Percentiles rank a stretch among this genome's conserved stretches.
Conservation (phyloP, 2,888 invertebrate genomes). For the Labia minor region DNA sequence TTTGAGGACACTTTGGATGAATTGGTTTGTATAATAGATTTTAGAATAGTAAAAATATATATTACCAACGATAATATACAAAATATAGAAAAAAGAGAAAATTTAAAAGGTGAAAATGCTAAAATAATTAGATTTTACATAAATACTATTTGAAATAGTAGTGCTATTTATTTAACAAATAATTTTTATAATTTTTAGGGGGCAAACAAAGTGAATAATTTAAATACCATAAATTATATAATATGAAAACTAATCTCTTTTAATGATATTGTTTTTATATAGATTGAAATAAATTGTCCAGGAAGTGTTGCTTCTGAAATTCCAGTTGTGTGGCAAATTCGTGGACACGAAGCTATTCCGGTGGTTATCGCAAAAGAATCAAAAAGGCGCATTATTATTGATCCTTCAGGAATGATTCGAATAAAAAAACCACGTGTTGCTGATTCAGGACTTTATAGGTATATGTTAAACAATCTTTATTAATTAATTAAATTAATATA, state of each 20-base stretch:
- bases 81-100: no score
- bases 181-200: no score
- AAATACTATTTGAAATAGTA: no score
- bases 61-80: no score
- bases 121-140: no score
- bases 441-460: constrained; percentile 53
- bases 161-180: no score
- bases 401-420: constrained; percentile 46
- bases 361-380: constrained; percentile 40
- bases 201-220: no score
- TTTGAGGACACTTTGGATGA: constrained; percentile 33
- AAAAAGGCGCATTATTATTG: constrained; percentile 45
- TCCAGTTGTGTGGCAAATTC: constrained; percentile 47
- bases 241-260: no score
- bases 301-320: constrained; percentile 43
- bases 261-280: background rate
- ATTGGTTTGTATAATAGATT: no score
- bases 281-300: background rate
- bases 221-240: no score
- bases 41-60: no score
- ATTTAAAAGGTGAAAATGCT: no score
- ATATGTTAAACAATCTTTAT: constrained; percentile 21
- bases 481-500: background rate
- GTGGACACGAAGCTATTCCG: constrained; percentile 41
- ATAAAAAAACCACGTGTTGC: constrained; percentile 41